Conservation (phyloP, 2,113 vertebrate genomes). For the Pogonocichla stellata region DNA sequence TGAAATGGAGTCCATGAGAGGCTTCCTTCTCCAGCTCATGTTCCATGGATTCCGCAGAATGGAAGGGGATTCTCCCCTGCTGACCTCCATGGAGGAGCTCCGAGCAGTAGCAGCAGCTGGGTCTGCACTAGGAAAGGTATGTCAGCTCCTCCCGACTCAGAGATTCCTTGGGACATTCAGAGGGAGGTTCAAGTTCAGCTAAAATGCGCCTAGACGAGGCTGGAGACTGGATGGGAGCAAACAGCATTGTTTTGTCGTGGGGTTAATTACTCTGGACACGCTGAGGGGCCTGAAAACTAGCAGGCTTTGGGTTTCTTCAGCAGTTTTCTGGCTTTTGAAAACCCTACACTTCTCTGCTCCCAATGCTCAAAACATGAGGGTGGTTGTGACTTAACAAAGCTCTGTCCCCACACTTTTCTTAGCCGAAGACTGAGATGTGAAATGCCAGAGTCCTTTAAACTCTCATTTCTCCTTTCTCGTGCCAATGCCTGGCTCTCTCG, state of each 20-base stretch:
- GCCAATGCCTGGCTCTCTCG: background rate
- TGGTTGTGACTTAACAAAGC: background rate
- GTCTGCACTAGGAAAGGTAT: background rate
- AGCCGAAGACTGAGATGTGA: background rate
- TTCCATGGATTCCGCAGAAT: background rate
- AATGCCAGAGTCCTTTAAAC: background rate
- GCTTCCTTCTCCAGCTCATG: background rate
- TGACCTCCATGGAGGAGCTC: background rate
- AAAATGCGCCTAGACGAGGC: background rate
- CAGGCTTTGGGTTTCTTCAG: background rate
- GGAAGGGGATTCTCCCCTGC: background rate
- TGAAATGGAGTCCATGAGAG: background rate
- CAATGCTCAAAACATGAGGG: background rate
- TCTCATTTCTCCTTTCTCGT: background rate
- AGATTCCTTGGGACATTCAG: background rate
- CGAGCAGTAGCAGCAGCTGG: background rate
- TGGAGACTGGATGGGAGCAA: background rate
- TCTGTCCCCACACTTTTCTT: background rate
- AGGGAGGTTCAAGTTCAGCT: background rate
- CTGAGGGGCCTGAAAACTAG: background rate
- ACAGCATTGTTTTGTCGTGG: background rate
- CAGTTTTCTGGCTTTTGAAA: background rate
- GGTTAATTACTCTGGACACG: background rate
- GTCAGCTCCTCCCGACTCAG: fast-evolving
- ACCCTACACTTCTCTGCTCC: background rate